Evolutionary conservation across 1,140 invertebrate species (phyloP).

Genomic region (Drosophila jambulina): DNA sequence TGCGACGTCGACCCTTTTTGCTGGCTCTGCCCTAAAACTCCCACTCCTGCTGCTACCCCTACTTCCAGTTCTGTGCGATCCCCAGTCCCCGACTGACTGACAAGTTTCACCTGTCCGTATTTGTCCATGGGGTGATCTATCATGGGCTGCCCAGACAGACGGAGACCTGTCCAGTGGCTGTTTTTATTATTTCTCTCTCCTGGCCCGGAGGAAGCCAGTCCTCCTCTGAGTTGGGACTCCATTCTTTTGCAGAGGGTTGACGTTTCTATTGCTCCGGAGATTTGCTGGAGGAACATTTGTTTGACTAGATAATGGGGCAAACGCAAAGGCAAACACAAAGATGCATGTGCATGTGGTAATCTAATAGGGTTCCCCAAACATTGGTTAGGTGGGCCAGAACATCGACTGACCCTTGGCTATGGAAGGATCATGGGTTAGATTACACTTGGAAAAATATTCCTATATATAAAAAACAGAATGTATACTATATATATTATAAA

Average conservation of each 20-base stretch:
- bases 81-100: conserved; percentile 58
- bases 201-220: neutral
- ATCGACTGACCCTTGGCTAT: conserved; percentile 56
- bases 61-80: conserved; percentile 6
- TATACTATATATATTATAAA: no score
- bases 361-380: conserved; percentile 61
- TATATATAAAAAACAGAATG: no score
- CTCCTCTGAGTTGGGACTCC: conserved; percentile 19
- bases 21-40: conserved; percentile 25
- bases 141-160: conserved; percentile 50
- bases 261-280: conserved; percentile 60
- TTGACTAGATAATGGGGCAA: conserved; percentile 76
- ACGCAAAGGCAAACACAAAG: conserved; percentile 21
- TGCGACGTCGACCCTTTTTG: conserved; percentile 71
- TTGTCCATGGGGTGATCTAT: conserved; percentile 82
- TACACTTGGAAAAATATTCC: conserved; percentile 9
- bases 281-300: conserved; percentile 70
- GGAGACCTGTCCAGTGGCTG: conserved; percentile 45
- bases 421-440: conserved; percentile 29
- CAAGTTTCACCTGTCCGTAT: conserved; percentile 83
- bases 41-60: conserved; percentile 5
- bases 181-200: conserved; percentile 42
- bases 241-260: conserved; percentile 45
- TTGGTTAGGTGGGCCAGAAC: conserved; percentile 34
- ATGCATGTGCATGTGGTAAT: conserved; percentile 55